Base-by-base conservation (phyloP, 2,113 vertebrate genomes). In the Meriones unguiculatus region DNA sequence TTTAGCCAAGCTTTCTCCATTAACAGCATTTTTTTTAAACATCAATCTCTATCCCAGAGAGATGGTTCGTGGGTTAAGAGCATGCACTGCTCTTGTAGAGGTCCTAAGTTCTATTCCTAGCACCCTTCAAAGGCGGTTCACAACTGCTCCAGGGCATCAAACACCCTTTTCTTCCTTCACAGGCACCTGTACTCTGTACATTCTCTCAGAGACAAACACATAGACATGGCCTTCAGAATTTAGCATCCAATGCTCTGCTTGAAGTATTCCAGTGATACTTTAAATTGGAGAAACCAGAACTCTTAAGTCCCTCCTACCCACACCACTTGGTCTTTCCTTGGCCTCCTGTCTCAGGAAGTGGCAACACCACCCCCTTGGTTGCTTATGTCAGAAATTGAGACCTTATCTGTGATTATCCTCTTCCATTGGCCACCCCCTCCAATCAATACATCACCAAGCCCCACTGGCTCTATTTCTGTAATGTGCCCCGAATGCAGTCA, bases 261-360 rank as follows among this genome's bases (percentile, higher is more conserved):
- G 75, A 54, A 59, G 28, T 15, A n/a, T 64, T 50, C 62, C 54
- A 72, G 73, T 54, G 41, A 73, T 2, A 8, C 65, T 94, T 89
- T 38, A 62, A 50, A 80, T 2, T 30, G 30, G 65, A 80, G 46
- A 73, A 80, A 67, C 57, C 20, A 54, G 17, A 28, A 59, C 62
- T n/a, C 89, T 84, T 20, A 46, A 50, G 20, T 24, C 70, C 52
- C 3, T 54, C 32, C 12, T 41, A 50, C 30, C 7, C 91, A 24
- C 20, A 5, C 25, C 65, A 5, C 32, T 7, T 0, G 25, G 4
- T 25, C n/a, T 35, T 12, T 13, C 30, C 8, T 25, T 18, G 0
- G n/a, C 11, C 24, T 17, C 50, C 72, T 1, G 9, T 2, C 75
- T 93, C 32, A 35, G 78, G 67, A 81, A 89, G 28, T 6, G 9